Evolutionary conservation across 2,113 vertebrate genomes (phyloP).

Genomic region (Nesogale talazaci): DNA sequence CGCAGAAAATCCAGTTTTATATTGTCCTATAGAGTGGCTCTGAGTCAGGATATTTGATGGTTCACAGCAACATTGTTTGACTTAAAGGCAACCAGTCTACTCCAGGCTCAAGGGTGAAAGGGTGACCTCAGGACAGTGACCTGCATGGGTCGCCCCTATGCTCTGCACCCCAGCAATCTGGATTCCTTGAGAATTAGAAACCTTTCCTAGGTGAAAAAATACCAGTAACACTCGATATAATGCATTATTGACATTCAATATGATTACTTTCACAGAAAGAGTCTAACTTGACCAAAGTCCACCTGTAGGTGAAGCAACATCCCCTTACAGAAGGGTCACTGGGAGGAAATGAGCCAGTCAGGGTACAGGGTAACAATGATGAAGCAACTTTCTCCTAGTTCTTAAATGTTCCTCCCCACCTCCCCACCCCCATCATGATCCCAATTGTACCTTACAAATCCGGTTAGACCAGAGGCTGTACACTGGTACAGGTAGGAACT

Average conservation of each 20-base stretch:
- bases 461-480: no score
- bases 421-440: no score
- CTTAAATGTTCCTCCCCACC: no score
- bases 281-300: conserved; percentile 48
- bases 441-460: no score
- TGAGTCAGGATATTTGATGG: background rate
- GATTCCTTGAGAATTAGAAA: background rate
- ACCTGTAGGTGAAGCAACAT: no score
- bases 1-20: background rate
- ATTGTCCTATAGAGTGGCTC: background rate
- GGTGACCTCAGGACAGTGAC: background rate
- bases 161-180: background rate
- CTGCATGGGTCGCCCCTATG: background rate
- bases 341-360: no score
- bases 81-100: background rate
- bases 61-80: background rate
- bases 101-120: background rate
- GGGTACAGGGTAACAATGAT: no score
- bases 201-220: background rate
- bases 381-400: no score
- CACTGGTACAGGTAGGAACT: no score
- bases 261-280: background rate
- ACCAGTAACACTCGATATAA: background rate
- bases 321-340: no score
- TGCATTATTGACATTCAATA: background rate